Evolutionary conservation across 2,888 invertebrate genomes (phyloP), one percentile per base, ranked within the genome.

Genomic region (Idaea straminata): DNA sequence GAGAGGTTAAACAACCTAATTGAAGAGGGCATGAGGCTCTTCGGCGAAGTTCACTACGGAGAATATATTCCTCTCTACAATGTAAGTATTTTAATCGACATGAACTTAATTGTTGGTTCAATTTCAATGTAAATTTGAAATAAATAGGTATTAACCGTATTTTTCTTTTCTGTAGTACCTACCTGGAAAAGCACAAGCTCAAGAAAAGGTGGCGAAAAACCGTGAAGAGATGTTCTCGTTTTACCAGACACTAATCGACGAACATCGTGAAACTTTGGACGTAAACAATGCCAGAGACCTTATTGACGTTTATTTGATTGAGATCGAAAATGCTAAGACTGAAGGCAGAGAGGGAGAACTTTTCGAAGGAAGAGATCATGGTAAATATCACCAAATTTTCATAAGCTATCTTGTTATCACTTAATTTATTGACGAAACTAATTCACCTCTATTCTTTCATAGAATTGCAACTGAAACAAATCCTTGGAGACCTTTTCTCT

Each of bases 381-480:
- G 97, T 97, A 86, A 94, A 95, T 89, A 71, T 61, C 16, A 68
- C 62, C 57, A 60, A 59, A 47, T 60, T 25, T 58, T 15, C 15
- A 1, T 5, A 59, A 15, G 15, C 16, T 16, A 15, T 59, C 58
- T 3, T 59, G 15, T 15, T 47, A 13, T 47, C 13, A n/a, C 15
- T 58, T 58, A 58, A 13, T 58, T 15, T 15, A 58, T 58, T 58
- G 5, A 58, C 6, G 7, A 58, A 58, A 58, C 58, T 58, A 58
- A 58, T 58, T 58, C n/a, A 16, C n/a, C 15, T 58, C 7, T 68
- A 73, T 25, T 72, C 71, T 88, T 87, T 62, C 92, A 13, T 47
- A 97, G 98, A 98, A 93, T 95, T 97, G 64, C 98, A 98, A 89
- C 94, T 98, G 80, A 97, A 97, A 78, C 98, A 98, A 92, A 96